Base-by-base conservation (phyloP, 2,888 invertebrate genomes). In the Meiosimyza platycephala region DNA sequence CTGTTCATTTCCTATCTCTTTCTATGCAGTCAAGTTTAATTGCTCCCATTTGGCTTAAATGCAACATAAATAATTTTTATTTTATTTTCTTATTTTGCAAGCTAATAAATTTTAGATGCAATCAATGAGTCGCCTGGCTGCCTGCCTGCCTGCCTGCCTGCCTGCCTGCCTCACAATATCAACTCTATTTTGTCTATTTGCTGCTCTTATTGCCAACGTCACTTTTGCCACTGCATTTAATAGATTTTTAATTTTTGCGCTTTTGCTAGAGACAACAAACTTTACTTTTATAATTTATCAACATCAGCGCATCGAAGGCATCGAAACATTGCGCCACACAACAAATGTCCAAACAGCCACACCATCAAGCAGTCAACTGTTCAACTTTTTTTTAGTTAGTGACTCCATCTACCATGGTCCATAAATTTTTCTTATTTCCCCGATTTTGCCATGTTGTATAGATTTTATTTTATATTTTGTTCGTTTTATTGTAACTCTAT, bases 401-500 rank as follows among this genome's bases (percentile, higher is more conserved):
- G 1, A 6, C 40, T 9, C 40, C 54, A n/a, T 51, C 50, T 40
- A 28, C 4, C 67, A 67, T 67, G 67, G 67, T 67, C 67, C 55
- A 67, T 67, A 67, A 67, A 67, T 67, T 67, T 67, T 55, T 22
- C 67, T 67, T 57, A 67, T 67, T 67, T 67, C 54, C 67, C 67
- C 51, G 66, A 52, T 66, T 66, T 66, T 12, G 15, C 40, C 12
- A 13, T 64, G 64, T 50, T 48, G 7, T n/a, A 28, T 28, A 18
- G 59, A 28, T 28, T 28, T 59, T 6, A 18, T 59, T 59, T 59
- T 16, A 18, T 12, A 18, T 22, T 59, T 59, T 16, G 28, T n/a
- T 28, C 22, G 16, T 16, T 59, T 59, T n/a, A 18, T 59, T 59
- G 12, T 22, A 59, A 22, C 59, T 18, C 59, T 59, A 59, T 59